Base-by-base conservation (phyloP, 2,888 invertebrate genomes). In the Euproctis similis region DNA sequence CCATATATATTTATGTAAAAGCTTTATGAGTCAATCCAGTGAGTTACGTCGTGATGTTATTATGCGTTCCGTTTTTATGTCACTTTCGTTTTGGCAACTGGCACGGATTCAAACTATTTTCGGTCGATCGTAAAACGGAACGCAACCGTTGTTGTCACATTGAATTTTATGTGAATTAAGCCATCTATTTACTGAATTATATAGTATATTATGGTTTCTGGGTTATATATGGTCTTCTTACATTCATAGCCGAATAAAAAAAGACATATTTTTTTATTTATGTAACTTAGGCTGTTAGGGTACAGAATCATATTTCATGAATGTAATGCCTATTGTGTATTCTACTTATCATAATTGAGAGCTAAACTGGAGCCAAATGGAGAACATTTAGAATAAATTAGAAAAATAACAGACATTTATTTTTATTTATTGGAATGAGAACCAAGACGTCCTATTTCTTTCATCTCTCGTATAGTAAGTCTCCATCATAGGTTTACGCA, bases 91-190 rank as follows among this genome's bases (percentile, higher is more conserved):
- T 58, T 63, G 53, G 49, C 58, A 53, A 54, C 61, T 72, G 68
- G 73, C 72, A 73, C 68, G 62, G 61, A 71, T 69, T 66, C 72
- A 76, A 74, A 74, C 74, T 75, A 71, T n/a, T n/a, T n/a, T 61
- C 51, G 60, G 58, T 55, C 56, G 54, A 50, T 67, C 75, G 74
- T 80, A 76, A 77, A 78, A 68, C 42, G 68, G 42, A 72, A 76
- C 74, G 72, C 59, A 47, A 57, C 47, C n/a, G 22, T 31, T 6
- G 56, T 53, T 63, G 72, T 70, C 71, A 59, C 71, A 73, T 75
- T 70, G 60, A 67, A 66, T 72, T 76, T 80, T 75, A 80, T 56
- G 69, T 55, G 48, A 58, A 60, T 58, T 47, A 42, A 53, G 47
- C 39, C 37, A 44, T 48, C 43, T 49, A 43, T 43, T 38, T 31